Conservation (phyloP, 2,113 vertebrate genomes). For the Ifrita kowaldi region DNA sequence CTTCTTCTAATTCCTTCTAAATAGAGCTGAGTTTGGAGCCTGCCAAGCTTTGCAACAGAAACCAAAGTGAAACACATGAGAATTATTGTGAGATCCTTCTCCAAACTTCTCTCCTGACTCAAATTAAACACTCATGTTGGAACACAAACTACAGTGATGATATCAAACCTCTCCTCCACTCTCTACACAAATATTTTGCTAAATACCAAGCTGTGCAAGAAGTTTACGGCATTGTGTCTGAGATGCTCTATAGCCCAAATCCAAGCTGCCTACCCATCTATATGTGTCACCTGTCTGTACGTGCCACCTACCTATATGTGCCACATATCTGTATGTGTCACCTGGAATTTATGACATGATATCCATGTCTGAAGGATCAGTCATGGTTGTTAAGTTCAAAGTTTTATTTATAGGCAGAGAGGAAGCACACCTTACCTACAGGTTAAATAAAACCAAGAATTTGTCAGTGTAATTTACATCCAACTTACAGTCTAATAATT, state of each 20-base stretch:
- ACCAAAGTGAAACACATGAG: not conserved
- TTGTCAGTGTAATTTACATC: not conserved
- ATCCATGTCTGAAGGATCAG: not conserved
- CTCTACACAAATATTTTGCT: not conserved
- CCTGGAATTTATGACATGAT: not conserved
- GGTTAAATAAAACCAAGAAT: not conserved
- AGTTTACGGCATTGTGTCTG: not conserved
- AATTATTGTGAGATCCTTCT: not conserved
- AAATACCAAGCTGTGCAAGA: not conserved
- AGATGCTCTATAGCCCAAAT: not conserved
- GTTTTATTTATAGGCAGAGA: not conserved
- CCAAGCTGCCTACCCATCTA: not conserved
- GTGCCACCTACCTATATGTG: not conserved
- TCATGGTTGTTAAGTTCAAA: not conserved
- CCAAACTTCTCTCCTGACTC: not conserved
- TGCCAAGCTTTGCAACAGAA: fast-evolving
- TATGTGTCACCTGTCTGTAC: not conserved
- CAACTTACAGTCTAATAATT: not conserved
- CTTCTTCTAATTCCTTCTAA: not conserved
- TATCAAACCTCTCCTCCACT: not conserved
- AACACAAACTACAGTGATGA: not conserved
- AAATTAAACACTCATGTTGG: not conserved
- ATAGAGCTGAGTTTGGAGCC: not conserved
- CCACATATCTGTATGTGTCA: not conserved
- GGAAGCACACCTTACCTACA: not conserved